Evolutionary conservation across 1,140 invertebrate species (phyloP).

Genomic region (Oedothorax gibbosus): DNA sequence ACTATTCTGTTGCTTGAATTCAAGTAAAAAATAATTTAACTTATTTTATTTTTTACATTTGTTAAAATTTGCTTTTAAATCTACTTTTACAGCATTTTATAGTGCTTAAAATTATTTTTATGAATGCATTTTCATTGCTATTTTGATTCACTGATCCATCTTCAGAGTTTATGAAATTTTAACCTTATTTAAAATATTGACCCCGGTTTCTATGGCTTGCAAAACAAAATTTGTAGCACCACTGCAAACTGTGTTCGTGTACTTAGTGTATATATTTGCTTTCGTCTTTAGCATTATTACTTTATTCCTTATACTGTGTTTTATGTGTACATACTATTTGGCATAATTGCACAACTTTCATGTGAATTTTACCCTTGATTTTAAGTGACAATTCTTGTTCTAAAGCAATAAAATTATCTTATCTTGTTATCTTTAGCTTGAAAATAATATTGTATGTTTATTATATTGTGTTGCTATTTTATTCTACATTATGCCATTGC

Average conservation of each 20-base stretch:
- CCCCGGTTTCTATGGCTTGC: constrained; percentile 20
- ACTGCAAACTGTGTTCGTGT: constrained; percentile 38
- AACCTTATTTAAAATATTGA: constrained; percentile 18
- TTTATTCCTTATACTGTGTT: not conserved
- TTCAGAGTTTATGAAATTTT: constrained; percentile 1
- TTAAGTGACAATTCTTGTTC: constrained; percentile 18
- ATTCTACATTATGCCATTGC: constrained; percentile 18
- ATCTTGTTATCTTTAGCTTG: not conserved
- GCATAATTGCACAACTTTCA: not conserved
- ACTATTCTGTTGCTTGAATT: no score
- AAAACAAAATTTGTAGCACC: constrained; percentile 18
- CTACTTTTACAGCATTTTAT: no score
- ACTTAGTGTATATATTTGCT: not conserved
- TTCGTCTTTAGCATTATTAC: not conserved
- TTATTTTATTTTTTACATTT: no score
- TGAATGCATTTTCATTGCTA: no score
- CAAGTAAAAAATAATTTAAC: no score
- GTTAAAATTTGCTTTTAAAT: no score
- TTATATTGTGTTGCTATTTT: not conserved
- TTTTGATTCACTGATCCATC: no score
- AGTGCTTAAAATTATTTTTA: no score
- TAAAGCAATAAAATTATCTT: constrained; percentile 1
- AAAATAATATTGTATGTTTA: not conserved
- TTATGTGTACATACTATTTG: constrained; percentile 28
- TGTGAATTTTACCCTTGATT: not conserved